Percentiles rank a stretch among this genome's conserved stretches.
These are phyloP conservation scores for Ips nitidus DNA, from an alignment of 1,140 invertebrate genomes.

Conservation along the genomic window DNA sequence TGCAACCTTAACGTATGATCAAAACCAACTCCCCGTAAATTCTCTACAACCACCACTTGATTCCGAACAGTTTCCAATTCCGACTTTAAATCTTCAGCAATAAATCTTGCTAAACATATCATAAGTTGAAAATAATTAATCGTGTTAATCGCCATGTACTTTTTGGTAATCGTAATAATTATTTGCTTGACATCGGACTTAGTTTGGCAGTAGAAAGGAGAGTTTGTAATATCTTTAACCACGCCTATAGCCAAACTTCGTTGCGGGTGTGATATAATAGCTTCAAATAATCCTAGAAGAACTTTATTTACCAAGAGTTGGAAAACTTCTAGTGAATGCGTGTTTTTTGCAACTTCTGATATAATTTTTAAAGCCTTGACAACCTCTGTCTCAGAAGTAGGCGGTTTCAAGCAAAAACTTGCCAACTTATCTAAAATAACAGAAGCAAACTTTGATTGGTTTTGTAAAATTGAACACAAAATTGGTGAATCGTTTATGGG, in stretches of 20 bases:
- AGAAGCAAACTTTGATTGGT: conserved; percentile 17
- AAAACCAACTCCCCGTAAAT: conserved; percentile 47
- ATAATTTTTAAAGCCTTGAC: conserved; percentile 46
- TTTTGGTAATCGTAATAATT: conserved; percentile 40
- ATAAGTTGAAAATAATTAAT: conserved; percentile 48
- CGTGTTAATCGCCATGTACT: conserved; percentile 47
- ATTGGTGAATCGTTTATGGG: conserved; percentile 43
- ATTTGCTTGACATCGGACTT: conserved; percentile 33
- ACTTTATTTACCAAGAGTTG: conserved; percentile 40
- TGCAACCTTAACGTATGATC: conserved; percentile 46
- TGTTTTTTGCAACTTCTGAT: conserved; percentile 37
- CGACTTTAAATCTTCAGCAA: conserved; percentile 39
- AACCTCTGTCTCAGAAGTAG: conserved; percentile 41
- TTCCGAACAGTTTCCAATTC: conserved; percentile 40
- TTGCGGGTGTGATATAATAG: conserved; percentile 45
- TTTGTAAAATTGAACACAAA: conserved; percentile 37
- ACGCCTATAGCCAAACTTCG: conserved; percentile 40
- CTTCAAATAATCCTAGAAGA: conserved; percentile 44
- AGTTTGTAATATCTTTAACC: conserved; percentile 39
- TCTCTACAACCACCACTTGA: conserved; percentile 44
- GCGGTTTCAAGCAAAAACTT: conserved; percentile 42
- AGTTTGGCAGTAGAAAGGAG: conserved; percentile 36
- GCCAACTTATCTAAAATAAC: conserved; percentile 46
- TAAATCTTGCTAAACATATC: conserved; percentile 42
- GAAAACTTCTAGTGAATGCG: conserved; percentile 28